These are phyloP conservation scores for Eristalis arbustorum DNA, from an alignment of 2,888 invertebrate species.

Conservation along the genomic window DNA sequence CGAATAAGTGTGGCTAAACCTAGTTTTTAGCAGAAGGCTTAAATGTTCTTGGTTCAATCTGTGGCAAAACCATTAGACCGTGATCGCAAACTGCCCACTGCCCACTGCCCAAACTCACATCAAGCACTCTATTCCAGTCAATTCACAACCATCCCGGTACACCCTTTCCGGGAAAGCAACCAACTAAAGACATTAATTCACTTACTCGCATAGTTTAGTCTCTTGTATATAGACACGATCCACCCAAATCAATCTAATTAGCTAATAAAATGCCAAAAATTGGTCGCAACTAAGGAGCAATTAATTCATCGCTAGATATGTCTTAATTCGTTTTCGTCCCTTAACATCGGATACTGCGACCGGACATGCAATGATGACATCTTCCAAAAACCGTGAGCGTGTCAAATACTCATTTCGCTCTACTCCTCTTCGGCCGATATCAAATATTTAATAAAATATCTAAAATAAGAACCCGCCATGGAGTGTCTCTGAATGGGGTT, in stretches of 20 bases:
- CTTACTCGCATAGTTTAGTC: background rate
- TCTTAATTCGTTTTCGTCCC: conserved; percentile 61
- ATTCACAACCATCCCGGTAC: too few species aligned
- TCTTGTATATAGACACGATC: background rate
- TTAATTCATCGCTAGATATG: conserved; percentile 62
- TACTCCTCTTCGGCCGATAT: conserved; percentile 6
- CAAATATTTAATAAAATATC: conserved; percentile 67
- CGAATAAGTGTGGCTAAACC: too few species aligned
- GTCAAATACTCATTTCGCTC: conserved; percentile 58
- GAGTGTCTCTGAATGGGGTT: too few species aligned
- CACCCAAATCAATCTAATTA: conserved; percentile 66
- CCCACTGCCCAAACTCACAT: too few species aligned
- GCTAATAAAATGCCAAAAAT: conserved; percentile 69
- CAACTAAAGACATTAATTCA: too few species aligned
- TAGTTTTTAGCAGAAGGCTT: too few species aligned
- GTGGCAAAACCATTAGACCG: too few species aligned
- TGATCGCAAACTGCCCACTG: too few species aligned
- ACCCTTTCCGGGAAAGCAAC: too few species aligned
- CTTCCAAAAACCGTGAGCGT: conserved; percentile 37
- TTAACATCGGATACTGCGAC: conserved; percentile 35
- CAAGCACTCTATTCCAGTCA: too few species aligned
- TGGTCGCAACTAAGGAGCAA: conserved; percentile 53
- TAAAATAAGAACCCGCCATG: conserved; percentile 41
- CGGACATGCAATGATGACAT: conserved; percentile 64
- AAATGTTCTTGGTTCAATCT: too few species aligned